A percentile compares a stretch with the other conserved stretches of the same genome.
Conservation (phyloP, 2,797 vertebrate species). For the Limosa lapponica region DNA sequence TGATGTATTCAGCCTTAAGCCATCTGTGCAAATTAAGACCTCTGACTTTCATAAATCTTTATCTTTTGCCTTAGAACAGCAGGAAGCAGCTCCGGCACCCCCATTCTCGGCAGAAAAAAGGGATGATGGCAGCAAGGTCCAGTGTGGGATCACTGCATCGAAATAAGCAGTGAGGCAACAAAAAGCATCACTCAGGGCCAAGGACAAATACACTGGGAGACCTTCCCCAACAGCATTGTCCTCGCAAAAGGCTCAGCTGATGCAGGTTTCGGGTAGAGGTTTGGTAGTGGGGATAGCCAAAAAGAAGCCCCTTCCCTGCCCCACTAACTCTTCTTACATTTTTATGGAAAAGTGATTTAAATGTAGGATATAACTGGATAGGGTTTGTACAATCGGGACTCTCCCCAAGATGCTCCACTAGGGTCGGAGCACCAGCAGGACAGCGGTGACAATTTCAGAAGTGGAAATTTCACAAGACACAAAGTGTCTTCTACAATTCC, state of each 20-base stretch:
- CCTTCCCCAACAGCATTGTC: not conserved
- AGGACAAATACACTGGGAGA: not conserved
- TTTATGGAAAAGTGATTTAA: not conserved
- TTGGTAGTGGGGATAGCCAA: not conserved
- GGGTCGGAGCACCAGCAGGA: not conserved
- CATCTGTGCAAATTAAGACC: too few relatives aligned
- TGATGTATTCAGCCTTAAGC: too few relatives aligned
- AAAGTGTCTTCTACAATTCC: not conserved
- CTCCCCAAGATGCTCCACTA: not conserved
- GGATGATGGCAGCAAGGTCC: too few relatives aligned
- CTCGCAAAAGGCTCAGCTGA: not conserved
- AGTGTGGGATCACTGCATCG: too few relatives aligned
- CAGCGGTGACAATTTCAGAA: not conserved
- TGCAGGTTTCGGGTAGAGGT: not conserved
- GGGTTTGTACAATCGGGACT: not conserved
- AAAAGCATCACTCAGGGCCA: too few relatives aligned
- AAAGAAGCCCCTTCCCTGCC: not conserved
- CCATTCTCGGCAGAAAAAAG: too few relatives aligned
- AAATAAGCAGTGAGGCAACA: too few relatives aligned
- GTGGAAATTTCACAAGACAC: not conserved
- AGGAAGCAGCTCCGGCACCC: too few relatives aligned
- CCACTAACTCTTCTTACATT: not conserved
- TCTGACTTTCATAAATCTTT: too few relatives aligned
- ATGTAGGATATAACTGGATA: not conserved
- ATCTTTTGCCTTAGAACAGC: too few relatives aligned